Evolutionary conservation across 2,113 vertebrate genomes (phyloP), one percentile per base, ranked within the genome.

Genomic region (Vidua macroura): DNA sequence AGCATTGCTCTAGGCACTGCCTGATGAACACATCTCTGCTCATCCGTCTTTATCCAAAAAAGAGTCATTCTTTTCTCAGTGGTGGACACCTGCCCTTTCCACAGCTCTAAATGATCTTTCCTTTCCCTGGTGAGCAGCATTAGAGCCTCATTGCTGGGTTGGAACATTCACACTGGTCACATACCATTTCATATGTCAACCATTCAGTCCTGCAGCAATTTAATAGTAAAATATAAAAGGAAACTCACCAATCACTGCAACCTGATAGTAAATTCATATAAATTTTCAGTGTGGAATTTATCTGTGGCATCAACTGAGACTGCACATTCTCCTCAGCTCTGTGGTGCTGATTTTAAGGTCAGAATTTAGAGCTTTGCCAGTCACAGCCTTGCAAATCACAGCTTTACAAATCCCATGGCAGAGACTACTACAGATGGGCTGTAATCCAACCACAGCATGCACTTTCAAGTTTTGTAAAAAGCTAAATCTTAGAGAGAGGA

Each of bases 391-490:
- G 73, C 73, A 95, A 95, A 91, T 64, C 88, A 83, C 72, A 88
- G 90, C 76, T 95, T 95, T 81, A 75, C 64, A 95, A 95, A 95
- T 64, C 77, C 60, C 83, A 79, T 28, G 43, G 80, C 89, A 95
- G 68, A 51, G 77, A 76, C 77, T 55, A 37, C 91, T 78, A 56
- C 66, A 75, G 62, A 87, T 91, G 91, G 88, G 86, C 89, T 93
- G 53, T 75, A 76, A 66, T 85, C 91, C 91, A 93, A 58, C 14
- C 52, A 80, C 92, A 84, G 86, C 81, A 33, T 84, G 77, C 69
- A 59, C 56, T 83, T 83, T 30, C 73, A 88, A 72, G 77, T 78
- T 92, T 77, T 68, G 49, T 37, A 64, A 90, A 94, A 94, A 76
- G 27, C 85, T 81, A 72, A 80, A 84, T 55, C 66, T 88, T 78